Percentiles rank a stretch among this genome's conserved stretches.
Conservation (phyloP, 1,140 invertebrate species). For the Papilio polyxenes region DNA sequence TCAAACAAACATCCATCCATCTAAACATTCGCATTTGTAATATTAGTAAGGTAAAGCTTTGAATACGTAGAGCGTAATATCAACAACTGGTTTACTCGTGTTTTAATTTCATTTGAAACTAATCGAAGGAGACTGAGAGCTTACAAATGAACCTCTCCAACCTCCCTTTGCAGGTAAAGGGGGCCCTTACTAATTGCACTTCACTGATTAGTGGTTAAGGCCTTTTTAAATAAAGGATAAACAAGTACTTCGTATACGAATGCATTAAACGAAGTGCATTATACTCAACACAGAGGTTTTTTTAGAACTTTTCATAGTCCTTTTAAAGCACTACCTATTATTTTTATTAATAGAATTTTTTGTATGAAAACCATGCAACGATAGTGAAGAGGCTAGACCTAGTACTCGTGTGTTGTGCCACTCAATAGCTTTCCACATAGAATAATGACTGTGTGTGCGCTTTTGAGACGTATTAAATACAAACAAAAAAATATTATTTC, state of each 20-base stretch:
- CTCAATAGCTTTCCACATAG: neutral
- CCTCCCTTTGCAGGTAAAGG: conserved; percentile 19
- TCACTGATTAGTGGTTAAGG: conserved; percentile 33
- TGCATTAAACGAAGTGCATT: conserved; percentile 33
- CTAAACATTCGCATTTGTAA: no score
- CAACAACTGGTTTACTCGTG: neutral
- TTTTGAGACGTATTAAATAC: neutral
- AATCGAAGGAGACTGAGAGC: conserved; percentile 19
- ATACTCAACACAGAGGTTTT: conserved; percentile 12
- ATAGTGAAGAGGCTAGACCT: conserved; percentile 8
- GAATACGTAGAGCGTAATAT: neutral
- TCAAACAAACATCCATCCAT: no score
- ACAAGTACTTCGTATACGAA: neutral
- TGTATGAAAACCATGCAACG: conserved; percentile 18
- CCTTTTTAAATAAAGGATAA: conserved; percentile 32
- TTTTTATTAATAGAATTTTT: conserved; percentile 27
- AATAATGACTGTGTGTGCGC: neutral
- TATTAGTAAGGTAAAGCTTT: neutral
- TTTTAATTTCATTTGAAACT: conserved; percentile 11
- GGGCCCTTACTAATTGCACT: conserved; percentile 31
- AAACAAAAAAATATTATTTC: neutral
- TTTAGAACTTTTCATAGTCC: conserved; percentile 15
- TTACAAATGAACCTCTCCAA: conserved; percentile 23
- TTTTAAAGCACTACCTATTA: conserved; percentile 7
- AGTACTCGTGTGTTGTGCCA: neutral